These are phyloP conservation scores for Alitta virens DNA, from an alignment of 2,888 invertebrate genomes.

Conservation along the genomic window DNA sequence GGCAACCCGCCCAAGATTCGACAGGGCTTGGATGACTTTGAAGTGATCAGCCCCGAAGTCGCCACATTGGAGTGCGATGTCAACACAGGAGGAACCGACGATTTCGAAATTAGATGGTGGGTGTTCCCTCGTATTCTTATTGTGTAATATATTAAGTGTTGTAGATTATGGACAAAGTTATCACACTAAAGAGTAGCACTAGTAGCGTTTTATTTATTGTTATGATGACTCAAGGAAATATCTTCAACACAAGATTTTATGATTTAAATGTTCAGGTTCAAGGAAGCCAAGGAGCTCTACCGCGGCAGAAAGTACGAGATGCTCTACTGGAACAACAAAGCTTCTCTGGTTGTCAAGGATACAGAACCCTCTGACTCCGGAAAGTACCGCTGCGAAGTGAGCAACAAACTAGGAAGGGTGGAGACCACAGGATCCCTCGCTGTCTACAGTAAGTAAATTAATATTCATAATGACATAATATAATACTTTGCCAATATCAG, in stretches of 20 bases:
- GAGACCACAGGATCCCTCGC: constrained; percentile 26
- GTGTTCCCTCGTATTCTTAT: no score
- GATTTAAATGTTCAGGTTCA: constrained; percentile 44
- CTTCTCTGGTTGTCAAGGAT: constrained; percentile 58
- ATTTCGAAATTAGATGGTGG: constrained; percentile 32
- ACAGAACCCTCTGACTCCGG: constrained; percentile 41
- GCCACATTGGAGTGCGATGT: constrained; percentile 32
- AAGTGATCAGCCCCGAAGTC: constrained; percentile 31
- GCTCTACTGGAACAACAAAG: constrained; percentile 79
- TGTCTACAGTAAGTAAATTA: constrained; percentile 30
- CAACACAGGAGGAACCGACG: constrained; percentile 27
- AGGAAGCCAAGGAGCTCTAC: constrained; percentile 47
- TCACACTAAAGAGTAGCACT: no score
- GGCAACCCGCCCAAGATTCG: constrained; percentile 30
- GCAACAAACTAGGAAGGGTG: constrained; percentile 28
- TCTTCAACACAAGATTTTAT: no score
- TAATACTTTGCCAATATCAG: no score
- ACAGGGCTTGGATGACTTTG: constrained; percentile 26
- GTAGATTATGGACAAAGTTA: no score
- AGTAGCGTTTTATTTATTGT: no score
- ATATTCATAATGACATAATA: no score
- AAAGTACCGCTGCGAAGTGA: constrained; percentile 28
- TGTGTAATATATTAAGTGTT: no score
- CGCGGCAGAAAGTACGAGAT: constrained; percentile 73
- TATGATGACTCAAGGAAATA: no score